Evolutionary conservation across 1,140 invertebrate genomes (phyloP), one percentile per base, ranked within the genome.

Genomic region (Caenorhabditis inopinata): DNA sequence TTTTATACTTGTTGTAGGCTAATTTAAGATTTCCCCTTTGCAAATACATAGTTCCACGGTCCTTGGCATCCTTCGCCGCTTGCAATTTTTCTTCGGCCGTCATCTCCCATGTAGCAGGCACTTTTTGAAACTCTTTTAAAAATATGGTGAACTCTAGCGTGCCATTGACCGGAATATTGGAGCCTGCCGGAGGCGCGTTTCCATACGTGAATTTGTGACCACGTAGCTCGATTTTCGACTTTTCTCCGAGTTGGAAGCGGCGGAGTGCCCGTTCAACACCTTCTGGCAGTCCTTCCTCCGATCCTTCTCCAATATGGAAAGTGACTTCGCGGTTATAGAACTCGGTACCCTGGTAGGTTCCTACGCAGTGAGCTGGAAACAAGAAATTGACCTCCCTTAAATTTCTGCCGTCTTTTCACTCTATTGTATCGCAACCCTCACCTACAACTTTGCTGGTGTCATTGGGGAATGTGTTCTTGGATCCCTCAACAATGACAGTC

Each of bases 1-100:
- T 93, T 82, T 93, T 93, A 88, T 97, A 98, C 91, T 95, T 93
- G 89, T 94, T 95, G 42, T 93, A 91, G n/a, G 96, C 95, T 77
- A 95, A 81, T 53, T 90, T 88, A 84, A 92, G 93, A 87, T 96
- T 94, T 73, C 90, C 92, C 2, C 91, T 89, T 89, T 95, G 96
- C 85, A 97, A 96, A 89, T 94, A 97, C 46, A 92, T 91, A 0
- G 94, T 97, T 68, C 95, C 96, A 89, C 94, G 96, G 68, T 94
- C 93, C 90, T 98, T 98, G 48, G 92, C 93, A 5, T 93, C 90
- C 88, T 93, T 93, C 0, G 94, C 92, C 85, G 94, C 92, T 76
- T 94, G 92, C 18, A 98, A 84, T 87, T 94, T 94, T 87, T 96
- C 93, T 6, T 91, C 87, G 16, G 89, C 90, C 79, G 94, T 93